Percentiles rank a stretch among this genome's conserved stretches.
These are phyloP conservation scores for Petromus typicus DNA, from an alignment of 2,113 vertebrate genomes.

Conservation along the genomic window DNA sequence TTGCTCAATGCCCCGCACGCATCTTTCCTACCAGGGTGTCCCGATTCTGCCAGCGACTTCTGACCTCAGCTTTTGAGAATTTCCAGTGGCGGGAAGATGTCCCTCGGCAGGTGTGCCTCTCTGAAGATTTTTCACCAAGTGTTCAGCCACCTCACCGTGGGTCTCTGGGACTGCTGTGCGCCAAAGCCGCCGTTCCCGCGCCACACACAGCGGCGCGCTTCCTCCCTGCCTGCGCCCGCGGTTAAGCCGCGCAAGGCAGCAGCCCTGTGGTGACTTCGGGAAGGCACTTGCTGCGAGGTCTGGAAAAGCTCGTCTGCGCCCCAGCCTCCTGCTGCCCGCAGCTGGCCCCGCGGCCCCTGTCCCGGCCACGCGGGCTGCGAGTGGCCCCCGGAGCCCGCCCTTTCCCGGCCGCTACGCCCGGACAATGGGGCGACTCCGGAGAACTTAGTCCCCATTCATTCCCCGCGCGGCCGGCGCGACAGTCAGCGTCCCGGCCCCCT, in stretches of 20 bases:
- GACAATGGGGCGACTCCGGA: not conserved
- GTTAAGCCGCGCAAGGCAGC: fast-evolving
- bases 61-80: not conserved
- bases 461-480: not conserved
- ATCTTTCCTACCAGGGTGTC: conserved; percentile 31
- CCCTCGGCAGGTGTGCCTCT: not conserved
- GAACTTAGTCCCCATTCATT: conserved; percentile 33
- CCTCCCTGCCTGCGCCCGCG: not conserved
- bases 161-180: not conserved
- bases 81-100: not conserved
- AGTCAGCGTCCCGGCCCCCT: not conserved
- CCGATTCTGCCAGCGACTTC: no score
- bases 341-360: not conserved
- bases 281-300: not conserved
- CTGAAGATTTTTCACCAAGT: not conserved
- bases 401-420: not conserved
- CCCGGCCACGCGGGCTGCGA: not conserved
- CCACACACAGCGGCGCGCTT: not conserved
- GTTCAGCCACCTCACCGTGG: not conserved
- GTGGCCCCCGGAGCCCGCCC: not conserved
- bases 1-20: not conserved
- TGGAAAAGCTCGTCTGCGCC: not conserved
- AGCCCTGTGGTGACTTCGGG: not conserved
- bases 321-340: not conserved
- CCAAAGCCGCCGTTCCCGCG: no score